These are phyloP conservation scores for Etheostoma nigrum DNA, from an alignment of 2,797 vertebrate species.

Conservation along the genomic window DNA sequence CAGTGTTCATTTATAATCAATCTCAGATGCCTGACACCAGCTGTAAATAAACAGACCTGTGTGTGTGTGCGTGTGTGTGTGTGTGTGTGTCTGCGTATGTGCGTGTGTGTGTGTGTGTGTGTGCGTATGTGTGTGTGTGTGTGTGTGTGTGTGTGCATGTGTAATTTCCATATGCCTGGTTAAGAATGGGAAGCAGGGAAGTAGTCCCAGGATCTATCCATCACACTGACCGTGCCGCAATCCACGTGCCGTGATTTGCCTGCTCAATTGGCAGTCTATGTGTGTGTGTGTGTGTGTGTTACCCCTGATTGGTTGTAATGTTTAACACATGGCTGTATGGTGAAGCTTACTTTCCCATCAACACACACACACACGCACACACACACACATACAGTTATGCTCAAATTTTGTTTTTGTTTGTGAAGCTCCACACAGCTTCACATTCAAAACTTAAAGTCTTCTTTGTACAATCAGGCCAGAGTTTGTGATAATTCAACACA, in stretches of 20 bases:
- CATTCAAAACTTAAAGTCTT: not conserved
- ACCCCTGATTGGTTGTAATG: constrained; percentile 73
- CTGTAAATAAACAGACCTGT: constrained; percentile 69
- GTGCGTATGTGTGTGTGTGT: constrained; percentile 32
- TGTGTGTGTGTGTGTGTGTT: constrained; percentile 26
- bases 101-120: constrained; percentile 26
- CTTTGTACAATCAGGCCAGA: not conserved
- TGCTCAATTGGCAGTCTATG: constrained; percentile 38
- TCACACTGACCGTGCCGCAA: constrained; percentile 53
- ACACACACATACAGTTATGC: not conserved
- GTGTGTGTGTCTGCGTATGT: constrained; percentile 37
- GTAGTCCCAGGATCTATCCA: constrained; percentile 65
- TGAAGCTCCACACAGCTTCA: not conserved
- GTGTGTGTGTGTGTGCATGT: constrained; percentile 32
- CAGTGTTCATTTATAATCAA: constrained; percentile 76
- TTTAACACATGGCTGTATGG: constrained; percentile 71
- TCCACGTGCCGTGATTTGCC: constrained; percentile 59
- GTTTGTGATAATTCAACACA: too few relatives aligned
- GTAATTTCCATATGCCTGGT: constrained; percentile 47
- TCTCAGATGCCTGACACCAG: constrained; percentile 59
- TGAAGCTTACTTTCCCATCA: constrained; percentile 21
- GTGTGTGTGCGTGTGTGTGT: constrained; percentile 40
- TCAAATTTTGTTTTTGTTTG: not conserved
- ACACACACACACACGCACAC: constrained; percentile 22
- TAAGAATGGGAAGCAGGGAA: constrained; percentile 55